A percentile compares a stretch with the other conserved stretches of the same genome.
Evolutionary conservation across 2,797 vertebrate genomes (phyloP).

Genomic region (Galaxias olidus): DNA sequence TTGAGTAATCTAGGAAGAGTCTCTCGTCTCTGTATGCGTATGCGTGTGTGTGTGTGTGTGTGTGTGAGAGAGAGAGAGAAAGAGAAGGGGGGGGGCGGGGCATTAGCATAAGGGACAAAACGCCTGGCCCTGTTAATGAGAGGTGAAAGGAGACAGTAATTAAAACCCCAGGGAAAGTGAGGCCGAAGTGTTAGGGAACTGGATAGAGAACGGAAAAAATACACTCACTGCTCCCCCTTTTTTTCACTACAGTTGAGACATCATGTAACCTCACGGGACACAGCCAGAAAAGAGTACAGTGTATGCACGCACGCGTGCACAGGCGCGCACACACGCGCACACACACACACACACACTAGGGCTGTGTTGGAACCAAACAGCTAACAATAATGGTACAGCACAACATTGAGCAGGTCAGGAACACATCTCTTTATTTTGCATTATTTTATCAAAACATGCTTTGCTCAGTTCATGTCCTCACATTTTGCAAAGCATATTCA

Average conservation of each 20-base stretch:
- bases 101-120: slow-evolving; percentile 63
- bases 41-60: slow-evolving; percentile 29
- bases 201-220: slow-evolving; percentile 44
- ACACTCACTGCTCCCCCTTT: slow-evolving; percentile 55
- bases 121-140: slow-evolving; percentile 74
- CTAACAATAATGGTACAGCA: too few relatives aligned
- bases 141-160: slow-evolving; percentile 80
- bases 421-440: too few relatives aligned
- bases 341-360: slow-evolving; percentile 11
- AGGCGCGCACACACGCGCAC: slow-evolving; percentile 19
- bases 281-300: slow-evolving; percentile 36
- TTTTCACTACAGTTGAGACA: slow-evolving; percentile 52
- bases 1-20: too few relatives aligned
- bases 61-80: slow-evolving; percentile 9
- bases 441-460: too few relatives aligned
- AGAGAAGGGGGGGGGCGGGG: slow-evolving; percentile 3
- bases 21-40: too few relatives aligned
- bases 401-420: too few relatives aligned
- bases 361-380: background rate
- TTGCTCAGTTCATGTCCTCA: too few relatives aligned
- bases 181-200: slow-evolving; percentile 29
- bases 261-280: slow-evolving; percentile 56
- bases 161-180: slow-evolving; percentile 70
- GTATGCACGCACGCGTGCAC: slow-evolving; percentile 9
- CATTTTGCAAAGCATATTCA: too few relatives aligned